A percentile compares a stretch with the other conserved stretches of the same genome.
phyloP scores from a whole-genome alignment of 2,113 vertebrate species.

The Galemys pyrenaicus region DNA sequence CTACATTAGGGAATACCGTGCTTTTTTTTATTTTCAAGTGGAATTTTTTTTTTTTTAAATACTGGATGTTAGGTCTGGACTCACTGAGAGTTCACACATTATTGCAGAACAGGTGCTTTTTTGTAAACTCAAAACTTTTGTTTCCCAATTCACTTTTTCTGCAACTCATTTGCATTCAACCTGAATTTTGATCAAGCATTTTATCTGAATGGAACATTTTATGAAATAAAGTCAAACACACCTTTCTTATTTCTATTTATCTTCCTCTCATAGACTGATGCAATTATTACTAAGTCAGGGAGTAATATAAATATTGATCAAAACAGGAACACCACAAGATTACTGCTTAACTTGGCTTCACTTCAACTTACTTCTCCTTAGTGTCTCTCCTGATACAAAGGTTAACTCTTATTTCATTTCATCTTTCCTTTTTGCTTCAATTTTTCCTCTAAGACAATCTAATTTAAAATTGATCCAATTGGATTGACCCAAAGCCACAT shows the following conservation, averaged over 20 bases:
- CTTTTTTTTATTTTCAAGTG: slow-evolving; percentile 52
- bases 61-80: slow-evolving; percentile 47
- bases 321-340: not conserved
- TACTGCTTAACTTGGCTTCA: not conserved
- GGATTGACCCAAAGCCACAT: slow-evolving; percentile 42
- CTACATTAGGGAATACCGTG: slow-evolving; percentile 40
- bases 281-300: slow-evolving; percentile 43
- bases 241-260: slow-evolving; percentile 14
- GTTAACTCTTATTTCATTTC: slow-evolving; percentile 34
- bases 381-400: not conserved
- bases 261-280: slow-evolving; percentile 13
- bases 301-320: slow-evolving; percentile 53
- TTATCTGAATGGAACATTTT: slow-evolving; percentile 49
- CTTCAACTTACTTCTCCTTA: slow-evolving; percentile 6
- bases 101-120: slow-evolving; percentile 37
- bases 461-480: slow-evolving; percentile 53
- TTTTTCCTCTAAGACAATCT: slow-evolving; percentile 23
- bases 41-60: not conserved
- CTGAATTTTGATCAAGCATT: slow-evolving; percentile 40
- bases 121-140: slow-evolving; percentile 33
- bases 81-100: not conserved
- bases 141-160: not conserved
- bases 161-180: slow-evolving; percentile 48
- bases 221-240: slow-evolving; percentile 34
- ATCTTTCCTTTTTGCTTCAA: not conserved